These are phyloP conservation scores for Aelia acuminata DNA, from an alignment of 2,888 invertebrate genomes.

Conservation along the genomic window DNA sequence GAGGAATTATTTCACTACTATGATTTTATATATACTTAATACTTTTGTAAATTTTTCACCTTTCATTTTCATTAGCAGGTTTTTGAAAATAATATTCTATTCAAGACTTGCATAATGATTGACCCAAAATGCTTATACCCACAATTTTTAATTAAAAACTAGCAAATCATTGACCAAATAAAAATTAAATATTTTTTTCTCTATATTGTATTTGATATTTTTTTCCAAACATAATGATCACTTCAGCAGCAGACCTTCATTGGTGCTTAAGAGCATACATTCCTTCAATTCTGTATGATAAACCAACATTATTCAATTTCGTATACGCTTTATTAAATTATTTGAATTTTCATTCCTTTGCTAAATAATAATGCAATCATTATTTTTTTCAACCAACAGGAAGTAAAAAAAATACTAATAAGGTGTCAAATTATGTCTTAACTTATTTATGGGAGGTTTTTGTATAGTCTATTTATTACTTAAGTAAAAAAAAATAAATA, in stretches of 20 bases:
- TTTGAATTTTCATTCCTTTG: not conserved
- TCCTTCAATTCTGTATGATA: not conserved
- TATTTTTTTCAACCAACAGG: not conserved
- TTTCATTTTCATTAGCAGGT: slow-evolving; percentile 40
- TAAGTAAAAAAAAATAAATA: too few species aligned
- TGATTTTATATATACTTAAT: not conserved
- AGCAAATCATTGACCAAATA: not conserved
- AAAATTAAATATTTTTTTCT: not conserved
- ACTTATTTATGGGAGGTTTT: not conserved
- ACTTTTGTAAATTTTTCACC: not conserved
- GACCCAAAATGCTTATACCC: too few species aligned
- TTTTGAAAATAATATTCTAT: slow-evolving; percentile 29
- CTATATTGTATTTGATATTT: not conserved
- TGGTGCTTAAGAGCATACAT: not conserved
- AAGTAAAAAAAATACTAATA: not conserved
- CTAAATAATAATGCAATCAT: not conserved
- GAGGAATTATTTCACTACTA: not conserved
- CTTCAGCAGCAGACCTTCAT: not conserved
- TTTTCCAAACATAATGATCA: not conserved
- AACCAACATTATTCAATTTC: not conserved
- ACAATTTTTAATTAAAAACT: not conserved
- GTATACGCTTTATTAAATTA: slow-evolving; percentile 5
- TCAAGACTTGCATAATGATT: slow-evolving; percentile 14
- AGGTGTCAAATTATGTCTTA: not conserved
- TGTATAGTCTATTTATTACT: not conserved